Base-by-base conservation (phyloP, 2,797 vertebrate species). In the Lepidocolaptes lacrymiger region DNA sequence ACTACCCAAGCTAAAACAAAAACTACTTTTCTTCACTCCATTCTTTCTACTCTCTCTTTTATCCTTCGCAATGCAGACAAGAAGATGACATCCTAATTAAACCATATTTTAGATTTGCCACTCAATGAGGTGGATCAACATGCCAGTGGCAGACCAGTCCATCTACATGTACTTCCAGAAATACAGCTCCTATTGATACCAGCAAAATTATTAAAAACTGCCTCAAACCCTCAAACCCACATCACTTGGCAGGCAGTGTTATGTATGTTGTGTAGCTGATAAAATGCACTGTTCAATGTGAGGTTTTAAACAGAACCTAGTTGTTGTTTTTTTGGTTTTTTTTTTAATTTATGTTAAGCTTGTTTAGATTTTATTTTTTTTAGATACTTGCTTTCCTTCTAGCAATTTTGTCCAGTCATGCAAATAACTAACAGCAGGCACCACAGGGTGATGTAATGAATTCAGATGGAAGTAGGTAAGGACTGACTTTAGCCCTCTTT, bases 131-230 rank as follows among this genome's bases (percentile, higher is more conserved):
- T 32, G 43, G 30, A 76, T 49, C 30, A 21, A 34, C 10, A 9
- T 30, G 0, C 20, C 41, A 61, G 14, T 26, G 39, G 39, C 48
- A 78, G 49, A 62, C 26, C 34, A 62, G 18, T 34, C 20, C 5
- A 3, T 27, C 49, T 37, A 48, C n/a, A 69, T 0, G 2, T 5
- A 43, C 6, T 10, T 18, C 23, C 26, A 59, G 43, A 72, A 68
- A 9, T 6, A 30, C 0, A 4, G 54, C 19, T 90, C 43, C 41
- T 68, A 10, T 0, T n/a, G 67, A 7, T 10, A 59, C 3, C 37
- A 77, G 16, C 1, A 44, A n/a, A 59, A 78, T 27, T 26, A 34
- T 10, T 34, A 12, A 3, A 2, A 52, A 66, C 20, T 32, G 26
- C 23, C 49, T 77, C 49, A 61, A 91, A 74, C 46, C 23, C 49